Evolutionary conservation across 1,140 invertebrate species (phyloP), one percentile per base, ranked within the genome.

Genomic region (Drosophila erecta): DNA sequence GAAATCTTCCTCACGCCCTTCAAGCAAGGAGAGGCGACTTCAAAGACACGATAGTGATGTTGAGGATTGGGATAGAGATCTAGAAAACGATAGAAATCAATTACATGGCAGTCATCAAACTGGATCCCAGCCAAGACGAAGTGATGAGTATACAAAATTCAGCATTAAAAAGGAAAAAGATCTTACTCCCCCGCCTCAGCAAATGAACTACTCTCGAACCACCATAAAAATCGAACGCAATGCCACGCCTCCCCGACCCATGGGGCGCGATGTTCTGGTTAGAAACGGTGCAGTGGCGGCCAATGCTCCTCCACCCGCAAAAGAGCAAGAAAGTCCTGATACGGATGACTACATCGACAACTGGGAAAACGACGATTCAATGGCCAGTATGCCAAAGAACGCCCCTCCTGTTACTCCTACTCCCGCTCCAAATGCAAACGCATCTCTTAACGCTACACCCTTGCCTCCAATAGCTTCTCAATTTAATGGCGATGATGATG

Each of bases 271-370:
- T 22, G 41, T 76, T n/a, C 49, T 69, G 11, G 27, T 80, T 14
- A 51, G 77, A 14, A 79, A 79, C 40, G 76, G 76, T n/a, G 44
- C 64, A 1, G 27, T 56, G 6, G 64, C 72, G 14, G 72, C 77
- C 35, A 80, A 79, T 15, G 77, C 54, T 2, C 67, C 70, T 4
- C 67, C 74, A 1, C 22, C 20, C 8, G 12, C 33, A 6, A 33
- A 38, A 7, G 67, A 64, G 38, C 81, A 81, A 17, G 70, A 81
- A 7, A 92, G 91, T 54, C 91, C 91, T 0, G 91, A 92, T 49
- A 92, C 91, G 1, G 91, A 92, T 61, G 91, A 92, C 58, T 92
- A 92, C 35, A 85, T 91, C 10, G 90, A 91, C 47, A 92, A 91
- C 74, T 92, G 91, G 91, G 91, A 92, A 50, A 90, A 92, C 43